Evolutionary conservation across 2,888 invertebrate genomes (phyloP), one percentile per base, ranked within the genome.

Genomic region (Chrysolina oricalcia): DNA sequence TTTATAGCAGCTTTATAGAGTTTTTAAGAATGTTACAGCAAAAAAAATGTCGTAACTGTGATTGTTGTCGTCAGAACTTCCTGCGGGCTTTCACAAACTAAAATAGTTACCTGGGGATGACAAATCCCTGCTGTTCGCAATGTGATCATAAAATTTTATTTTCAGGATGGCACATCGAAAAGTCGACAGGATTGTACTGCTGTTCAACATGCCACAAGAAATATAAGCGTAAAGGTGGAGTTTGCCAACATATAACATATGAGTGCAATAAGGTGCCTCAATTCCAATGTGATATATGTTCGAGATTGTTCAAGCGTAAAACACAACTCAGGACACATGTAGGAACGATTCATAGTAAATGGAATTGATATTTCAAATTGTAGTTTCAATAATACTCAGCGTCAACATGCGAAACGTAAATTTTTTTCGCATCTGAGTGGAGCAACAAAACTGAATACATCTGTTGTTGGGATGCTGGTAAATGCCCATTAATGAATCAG

Each of bases 191-290:
- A 53, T 5, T 53, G 27, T 50, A 50, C 27, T 48, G 48, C 50
- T 67, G 67, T 27, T 27, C 23, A 50, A 48, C 15, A n/a, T 67
- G 67, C n/a, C 48, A 67, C 50, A 67, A 67, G 50, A 67, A 67
- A 67, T 67, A 67, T 19, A 67, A 67, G 27, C 67, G 67, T 23
- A 53, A 53, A 10, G 17, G 48, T 17, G 48, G 48, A 19, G 48
- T 48, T 17, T 17, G 48, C 17, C 48, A 48, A 17, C 48, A 48
- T 10, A 48, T 48, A 17, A 48, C n/a, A 48, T 48, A 48, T 48
- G 48, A 48, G 10, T 48, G 48, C 48, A 48, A 48, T 48, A 48
- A 17, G 17, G 3, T 17, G 48, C 48, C 48, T 0, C 48, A 48
- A 48, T 48, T 48, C 17, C 48, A 48, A 11, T 48, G 48, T 48